Base-by-base conservation (phyloP, 2,797 vertebrate genomes). In the Epinephelus malabaricus region DNA sequence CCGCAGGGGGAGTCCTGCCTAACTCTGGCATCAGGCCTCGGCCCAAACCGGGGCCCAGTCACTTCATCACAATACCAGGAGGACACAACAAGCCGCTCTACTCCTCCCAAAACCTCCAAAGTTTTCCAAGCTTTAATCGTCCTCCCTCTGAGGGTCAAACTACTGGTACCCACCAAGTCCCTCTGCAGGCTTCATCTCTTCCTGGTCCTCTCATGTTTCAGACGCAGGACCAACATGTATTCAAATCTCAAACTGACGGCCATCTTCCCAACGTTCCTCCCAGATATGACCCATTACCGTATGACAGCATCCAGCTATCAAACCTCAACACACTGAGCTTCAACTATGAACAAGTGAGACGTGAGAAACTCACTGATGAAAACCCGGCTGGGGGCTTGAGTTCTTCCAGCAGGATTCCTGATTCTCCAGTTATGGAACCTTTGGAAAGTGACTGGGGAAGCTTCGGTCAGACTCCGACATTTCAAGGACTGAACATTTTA, bases 21-120 rank as follows among this genome's bases (percentile, higher is more conserved):
- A 45, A 34, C 0, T 19, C 27, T 1, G 6, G 34, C 2, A 14
- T 56, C 53, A 18, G 19, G 7, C 43, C 43, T 66, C 9, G 0
- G 53, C 58, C 66, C 17, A 73, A 34, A 62, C 78, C 56, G 5
- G 75, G 46, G 54, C 13, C 67, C 6, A 53, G 73, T 21, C 53
- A 8, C 12, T 63, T 83, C 40, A 54, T 68, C 45, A 51, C 43
- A 23, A 45, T 51, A 8, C 50, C 81, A 45, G 70, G 6, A 67
- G 17, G 10, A 58, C 54, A 47, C 6, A 54, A 23, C 43, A 49
- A 56, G 49, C 46, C 47, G n/a, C 1, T n/a, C 10, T 10, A 12
- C 19, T 17, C 17, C 14, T 40, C 69, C 19, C 11, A 45, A 19
- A 68, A 30, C 25, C 43, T 10, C 43, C 67, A 34, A 34, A 34